phyloP scores from a whole-genome alignment of 30 jellyfish, hydroid and myxozoan genomes.

The Mastigias papua region DNA sequence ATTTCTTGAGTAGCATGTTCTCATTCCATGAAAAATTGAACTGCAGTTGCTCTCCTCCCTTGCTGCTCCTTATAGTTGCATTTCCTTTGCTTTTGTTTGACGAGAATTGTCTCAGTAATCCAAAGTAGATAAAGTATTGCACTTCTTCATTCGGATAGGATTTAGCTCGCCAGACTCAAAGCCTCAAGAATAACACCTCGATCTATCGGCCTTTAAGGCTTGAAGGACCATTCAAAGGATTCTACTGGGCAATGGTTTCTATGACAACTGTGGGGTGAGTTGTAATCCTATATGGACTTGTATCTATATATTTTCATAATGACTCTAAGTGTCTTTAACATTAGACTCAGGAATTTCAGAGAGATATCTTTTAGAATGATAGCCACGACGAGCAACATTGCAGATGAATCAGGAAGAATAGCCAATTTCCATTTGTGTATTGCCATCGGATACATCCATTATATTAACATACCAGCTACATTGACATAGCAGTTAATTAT shows the following conservation, averaged over 20 bases:
- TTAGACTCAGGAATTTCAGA: not conserved
- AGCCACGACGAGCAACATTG: no score
- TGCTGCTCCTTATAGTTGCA: not conserved
- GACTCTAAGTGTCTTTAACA: not conserved
- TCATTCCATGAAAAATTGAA: no score
- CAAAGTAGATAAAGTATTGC: not conserved
- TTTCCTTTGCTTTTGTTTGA: not conserved
- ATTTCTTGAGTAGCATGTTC: no score
- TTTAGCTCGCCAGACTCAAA: constrained; percentile 38
- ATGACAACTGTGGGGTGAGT: constrained; percentile 81
- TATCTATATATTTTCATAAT: not conserved
- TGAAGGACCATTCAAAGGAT: constrained; percentile 76
- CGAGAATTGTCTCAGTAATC: no score
- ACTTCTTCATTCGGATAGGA: constrained; percentile 25
- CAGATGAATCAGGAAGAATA: no score
- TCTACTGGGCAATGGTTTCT: constrained; percentile 84
- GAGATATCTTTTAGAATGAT: no score
- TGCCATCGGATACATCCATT: no score
- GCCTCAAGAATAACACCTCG: not conserved
- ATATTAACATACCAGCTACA: no score
- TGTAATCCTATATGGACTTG: not conserved
- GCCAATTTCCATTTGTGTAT: no score
- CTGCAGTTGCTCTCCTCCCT: not conserved
- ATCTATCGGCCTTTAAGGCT: not conserved
- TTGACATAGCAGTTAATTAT: no score